phyloP scores from a whole-genome alignment of 2,888 invertebrate genomes.

The Melikaiella ostensackeni region DNA sequence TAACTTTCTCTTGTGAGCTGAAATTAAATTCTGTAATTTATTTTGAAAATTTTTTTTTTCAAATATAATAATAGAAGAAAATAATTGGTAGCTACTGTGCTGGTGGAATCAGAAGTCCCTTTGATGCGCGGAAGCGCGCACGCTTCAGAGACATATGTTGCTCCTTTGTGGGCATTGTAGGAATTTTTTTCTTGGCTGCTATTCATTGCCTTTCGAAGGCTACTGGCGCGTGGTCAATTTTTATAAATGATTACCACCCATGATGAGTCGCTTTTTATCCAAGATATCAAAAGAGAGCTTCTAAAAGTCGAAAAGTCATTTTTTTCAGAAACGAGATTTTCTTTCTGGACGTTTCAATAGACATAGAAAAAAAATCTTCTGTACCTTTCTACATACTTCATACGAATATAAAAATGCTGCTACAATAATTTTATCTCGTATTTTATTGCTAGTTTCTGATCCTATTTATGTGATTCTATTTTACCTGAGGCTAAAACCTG shows the following conservation, averaged over 20 bases:
- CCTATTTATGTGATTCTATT: background rate
- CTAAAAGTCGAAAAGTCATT: background rate
- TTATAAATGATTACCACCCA: conserved; percentile 52
- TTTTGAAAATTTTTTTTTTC: background rate
- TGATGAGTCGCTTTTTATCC: conserved; percentile 16
- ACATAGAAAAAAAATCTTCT: background rate
- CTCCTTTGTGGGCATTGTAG: conserved; percentile 32
- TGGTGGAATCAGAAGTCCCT: background rate
- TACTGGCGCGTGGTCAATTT: conserved; percentile 55
- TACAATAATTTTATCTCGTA: background rate
- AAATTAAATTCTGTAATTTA: background rate
- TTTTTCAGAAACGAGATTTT: background rate
- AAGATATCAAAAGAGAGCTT: conserved; percentile 21
- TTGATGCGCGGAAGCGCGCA: conserved; percentile 22
- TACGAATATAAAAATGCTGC: background rate
- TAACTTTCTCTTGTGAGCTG: background rate
- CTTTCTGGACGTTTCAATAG: background rate
- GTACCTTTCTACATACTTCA: background rate
- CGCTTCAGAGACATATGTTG: conserved; percentile 39
- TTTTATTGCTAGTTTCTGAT: background rate
- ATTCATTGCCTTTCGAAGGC: conserved; percentile 41
- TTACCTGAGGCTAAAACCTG: background rate
- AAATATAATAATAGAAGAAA: conserved; percentile 1
- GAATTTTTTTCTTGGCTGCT: conserved; percentile 36
- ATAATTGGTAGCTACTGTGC: background rate